These are phyloP conservation scores for Cryptophagus acutangulus DNA, from an alignment of 2,888 invertebrate species.

Conservation along the genomic window DNA sequence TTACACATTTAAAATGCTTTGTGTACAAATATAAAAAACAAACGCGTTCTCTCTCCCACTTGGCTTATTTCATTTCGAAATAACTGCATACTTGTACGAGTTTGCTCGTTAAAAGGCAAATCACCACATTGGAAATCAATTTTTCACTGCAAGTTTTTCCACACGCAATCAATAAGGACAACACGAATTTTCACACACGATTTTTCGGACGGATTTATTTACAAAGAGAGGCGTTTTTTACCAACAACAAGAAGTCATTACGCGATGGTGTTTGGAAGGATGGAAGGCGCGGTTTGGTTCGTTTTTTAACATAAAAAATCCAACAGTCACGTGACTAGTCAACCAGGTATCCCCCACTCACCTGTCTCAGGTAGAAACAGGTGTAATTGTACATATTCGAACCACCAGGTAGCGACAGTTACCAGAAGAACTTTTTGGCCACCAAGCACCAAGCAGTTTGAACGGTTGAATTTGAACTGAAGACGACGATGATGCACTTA, in stretches of 20 bases:
- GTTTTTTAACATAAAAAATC: constrained; percentile 44
- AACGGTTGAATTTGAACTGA: neutral
- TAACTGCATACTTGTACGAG: constrained; percentile 20
- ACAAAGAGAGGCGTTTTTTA: too few relatives aligned
- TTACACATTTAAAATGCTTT: constrained; percentile 6
- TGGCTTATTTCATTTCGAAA: constrained; percentile 15
- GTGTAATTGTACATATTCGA: constrained; percentile 30
- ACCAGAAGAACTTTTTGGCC: neutral
- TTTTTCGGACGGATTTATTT: too few relatives aligned
- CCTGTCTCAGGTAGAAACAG: constrained; percentile 43
- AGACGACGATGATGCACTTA: too few relatives aligned
- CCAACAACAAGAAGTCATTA: too few relatives aligned
- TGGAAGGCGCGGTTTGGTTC: constrained; percentile 44
- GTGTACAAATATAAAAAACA: constrained; percentile 5
- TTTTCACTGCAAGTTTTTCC: too few relatives aligned
- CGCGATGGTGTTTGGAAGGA: too few relatives aligned
- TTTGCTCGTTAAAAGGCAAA: neutral
- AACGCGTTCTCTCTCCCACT: constrained; percentile 13
- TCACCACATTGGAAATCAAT: too few relatives aligned
- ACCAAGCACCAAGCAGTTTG: neutral
- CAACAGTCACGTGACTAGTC: constrained; percentile 41
- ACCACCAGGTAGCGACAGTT: constrained; percentile 22
- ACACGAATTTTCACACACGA: too few relatives aligned
- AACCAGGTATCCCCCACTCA: constrained; percentile 40
- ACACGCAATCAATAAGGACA: too few relatives aligned